Conservation (phyloP, 2,888 invertebrate species). For the Cynaeus angustus region DNA sequence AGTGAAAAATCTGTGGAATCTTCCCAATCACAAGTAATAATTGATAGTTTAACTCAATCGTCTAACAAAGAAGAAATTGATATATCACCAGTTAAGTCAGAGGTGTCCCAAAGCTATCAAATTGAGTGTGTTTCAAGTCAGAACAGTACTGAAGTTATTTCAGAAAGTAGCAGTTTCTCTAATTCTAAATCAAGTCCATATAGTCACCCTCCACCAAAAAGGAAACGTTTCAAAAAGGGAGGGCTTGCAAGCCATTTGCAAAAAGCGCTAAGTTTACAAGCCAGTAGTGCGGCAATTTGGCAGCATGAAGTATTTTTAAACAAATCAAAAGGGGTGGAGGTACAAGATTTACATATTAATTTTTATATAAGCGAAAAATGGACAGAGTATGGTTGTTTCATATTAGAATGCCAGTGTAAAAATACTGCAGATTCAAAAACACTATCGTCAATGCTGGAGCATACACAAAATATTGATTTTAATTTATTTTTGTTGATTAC, state of each 20-base stretch:
- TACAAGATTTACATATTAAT: conserved; percentile 59
- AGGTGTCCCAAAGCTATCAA: conserved; percentile 19
- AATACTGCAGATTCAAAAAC: not conserved
- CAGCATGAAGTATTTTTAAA: conserved; percentile 74
- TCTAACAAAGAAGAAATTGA: conserved; percentile 20
- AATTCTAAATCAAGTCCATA: conserved; percentile 42
- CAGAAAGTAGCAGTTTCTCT: conserved; percentile 7
- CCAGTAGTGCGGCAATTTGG: conserved; percentile 72
- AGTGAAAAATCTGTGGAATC: conserved; percentile 45
- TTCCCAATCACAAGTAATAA: conserved; percentile 43
- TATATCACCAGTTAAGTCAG: conserved; percentile 29
- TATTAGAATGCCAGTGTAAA: conserved; percentile 57
- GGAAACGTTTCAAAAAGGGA: conserved; percentile 71
- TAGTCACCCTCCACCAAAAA: conserved; percentile 58
- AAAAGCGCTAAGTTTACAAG: conserved; percentile 72
- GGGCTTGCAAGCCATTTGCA: conserved; percentile 72
- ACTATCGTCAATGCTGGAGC: not conserved
- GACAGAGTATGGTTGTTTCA: conserved; percentile 60
- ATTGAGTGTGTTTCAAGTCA: conserved; percentile 57
- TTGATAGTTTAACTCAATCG: conserved; percentile 50
- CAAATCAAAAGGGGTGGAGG: conserved; percentile 69
- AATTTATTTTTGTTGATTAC: conserved; percentile 57
- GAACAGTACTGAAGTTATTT: conserved; percentile 49
- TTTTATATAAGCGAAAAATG: conserved; percentile 56
- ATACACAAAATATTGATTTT: not conserved